phyloP scores from a whole-genome alignment of 1,140 invertebrate species.

The Dinothrombium tinctorium region DNA sequence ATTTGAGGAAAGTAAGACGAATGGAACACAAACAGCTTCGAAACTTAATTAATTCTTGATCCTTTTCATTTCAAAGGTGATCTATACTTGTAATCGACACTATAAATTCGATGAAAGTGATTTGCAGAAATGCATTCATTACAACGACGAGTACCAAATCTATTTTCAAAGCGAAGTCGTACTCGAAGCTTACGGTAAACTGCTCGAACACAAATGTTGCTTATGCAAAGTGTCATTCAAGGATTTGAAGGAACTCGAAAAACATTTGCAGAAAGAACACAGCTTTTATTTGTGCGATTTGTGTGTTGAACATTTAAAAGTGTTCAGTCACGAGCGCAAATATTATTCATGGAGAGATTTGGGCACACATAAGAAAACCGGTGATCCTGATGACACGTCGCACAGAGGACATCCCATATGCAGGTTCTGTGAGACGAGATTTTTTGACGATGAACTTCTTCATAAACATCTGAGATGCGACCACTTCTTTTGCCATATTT shows the following conservation, averaged over 20 bases:
- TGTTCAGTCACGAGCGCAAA: slow-evolving; percentile 63
- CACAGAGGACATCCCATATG: slow-evolving; percentile 82
- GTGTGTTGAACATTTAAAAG: slow-evolving; percentile 69
- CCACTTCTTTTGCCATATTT: slow-evolving; percentile 85
- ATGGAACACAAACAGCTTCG: too few species aligned
- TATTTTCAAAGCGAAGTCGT: slow-evolving; percentile 47
- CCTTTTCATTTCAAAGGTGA: slow-evolving; percentile 63
- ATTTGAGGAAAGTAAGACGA: too few species aligned
- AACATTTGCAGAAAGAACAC: slow-evolving; percentile 63
- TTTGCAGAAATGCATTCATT: slow-evolving; percentile 14
- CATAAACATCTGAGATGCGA: slow-evolving; percentile 69
- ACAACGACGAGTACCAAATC: slow-evolving; percentile 49
- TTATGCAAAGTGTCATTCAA: slow-evolving; percentile 33
- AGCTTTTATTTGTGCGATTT: slow-evolving; percentile 68
- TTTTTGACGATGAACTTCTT: slow-evolving; percentile 72
- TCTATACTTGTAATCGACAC: slow-evolving; percentile 11
- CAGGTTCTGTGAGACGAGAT: slow-evolving; percentile 67
- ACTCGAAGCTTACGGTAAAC: slow-evolving; percentile 39
- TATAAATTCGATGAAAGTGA: background rate
- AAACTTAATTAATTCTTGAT: too few species aligned
- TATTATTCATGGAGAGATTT: slow-evolving; percentile 57
- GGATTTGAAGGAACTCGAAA: slow-evolving; percentile 44
- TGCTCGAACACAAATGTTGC: slow-evolving; percentile 52
- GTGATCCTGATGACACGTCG: slow-evolving; percentile 70
- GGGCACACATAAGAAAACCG: slow-evolving; percentile 49